These are phyloP conservation scores for Hippocampus comes DNA, from an alignment of 2,113 vertebrate species.

Conservation along the genomic window DNA sequence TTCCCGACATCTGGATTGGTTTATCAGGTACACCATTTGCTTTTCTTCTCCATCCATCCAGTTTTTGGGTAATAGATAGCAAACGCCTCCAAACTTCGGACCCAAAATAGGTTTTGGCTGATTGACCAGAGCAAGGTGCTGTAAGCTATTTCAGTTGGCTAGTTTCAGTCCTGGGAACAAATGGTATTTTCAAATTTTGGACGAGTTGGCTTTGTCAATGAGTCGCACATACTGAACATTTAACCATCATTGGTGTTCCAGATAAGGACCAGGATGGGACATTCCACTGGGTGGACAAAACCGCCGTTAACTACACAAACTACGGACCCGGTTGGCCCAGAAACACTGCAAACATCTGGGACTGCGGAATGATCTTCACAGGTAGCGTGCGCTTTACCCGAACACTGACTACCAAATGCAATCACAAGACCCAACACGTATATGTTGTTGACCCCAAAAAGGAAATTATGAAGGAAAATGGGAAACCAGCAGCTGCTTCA, in stretches of 20 bases:
- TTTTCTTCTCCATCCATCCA: not conserved
- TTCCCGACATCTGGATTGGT: conserved; percentile 77
- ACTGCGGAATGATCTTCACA: conserved; percentile 78
- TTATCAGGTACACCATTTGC: conserved; percentile 64
- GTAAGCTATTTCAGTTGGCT: not conserved
- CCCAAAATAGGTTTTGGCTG: no score
- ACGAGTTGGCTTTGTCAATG: no score
- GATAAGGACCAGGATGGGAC: conserved; percentile 68
- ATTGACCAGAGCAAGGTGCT: no score
- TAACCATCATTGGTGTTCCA: conserved; percentile 27
- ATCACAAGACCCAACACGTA: not conserved
- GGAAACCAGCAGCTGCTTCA: conserved; percentile 77
- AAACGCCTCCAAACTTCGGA: no score
- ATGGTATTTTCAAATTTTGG: no score
- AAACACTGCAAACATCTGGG: conserved; percentile 65
- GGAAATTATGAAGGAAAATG: conserved; percentile 75
- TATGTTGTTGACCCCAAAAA: conserved; percentile 23
- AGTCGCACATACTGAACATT: not conserved
- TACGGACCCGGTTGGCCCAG: conserved; percentile 65
- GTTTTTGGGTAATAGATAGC: no score
- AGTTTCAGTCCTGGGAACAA: not conserved
- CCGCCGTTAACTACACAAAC: conserved; percentile 51
- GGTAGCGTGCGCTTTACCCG: conserved; percentile 40
- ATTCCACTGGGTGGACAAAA: conserved; percentile 74
- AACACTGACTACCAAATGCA: accelerated